A percentile compares a stretch with the other conserved stretches of the same genome.
These are phyloP conservation scores for Trichogramma pretiosum DNA, from an alignment of 1,140 invertebrate species.

Conservation along the genomic window DNA sequence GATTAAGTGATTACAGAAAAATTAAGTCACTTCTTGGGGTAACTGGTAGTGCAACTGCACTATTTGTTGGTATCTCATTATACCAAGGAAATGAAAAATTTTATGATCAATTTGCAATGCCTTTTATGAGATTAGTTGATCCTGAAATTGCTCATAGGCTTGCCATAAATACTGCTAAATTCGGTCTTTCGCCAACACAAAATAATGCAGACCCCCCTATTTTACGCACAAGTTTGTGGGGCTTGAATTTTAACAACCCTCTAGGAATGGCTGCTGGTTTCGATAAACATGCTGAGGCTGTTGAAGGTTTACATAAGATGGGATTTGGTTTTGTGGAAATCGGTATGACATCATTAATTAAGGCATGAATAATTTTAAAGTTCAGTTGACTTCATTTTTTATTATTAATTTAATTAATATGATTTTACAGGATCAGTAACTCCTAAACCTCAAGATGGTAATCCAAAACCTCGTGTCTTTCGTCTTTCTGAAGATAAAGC, in stretches of 20 bases:
- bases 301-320: slow-evolving; percentile 69
- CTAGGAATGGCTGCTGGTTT: slow-evolving; percentile 96
- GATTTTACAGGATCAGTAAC: slow-evolving; percentile 65
- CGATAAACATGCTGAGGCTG: slow-evolving; percentile 92
- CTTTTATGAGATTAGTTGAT: slow-evolving; percentile 56
- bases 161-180: slow-evolving; percentile 65
- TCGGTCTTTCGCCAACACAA: slow-evolving; percentile 58
- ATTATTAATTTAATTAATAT: not conserved
- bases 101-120: slow-evolving; percentile 64
- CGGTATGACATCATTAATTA: no score
- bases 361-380: not conserved
- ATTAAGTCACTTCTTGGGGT: slow-evolving; percentile 34
- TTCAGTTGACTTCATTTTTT: not conserved
- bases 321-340: slow-evolving; percentile 97
- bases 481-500: slow-evolving; percentile 74
- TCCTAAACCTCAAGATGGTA: slow-evolving; percentile 83
- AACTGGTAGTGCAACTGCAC: slow-evolving; percentile 41
- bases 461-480: slow-evolving; percentile 87
- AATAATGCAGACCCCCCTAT: slow-evolving; percentile 50
- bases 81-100: slow-evolving; percentile 68
- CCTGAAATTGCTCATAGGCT: slow-evolving; percentile 74
- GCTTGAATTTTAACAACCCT: slow-evolving; percentile 72
- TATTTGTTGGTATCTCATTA: slow-evolving; percentile 56
- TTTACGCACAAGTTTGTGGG: slow-evolving; percentile 62
- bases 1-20: slow-evolving; percentile 26